Base-by-base conservation (phyloP, 2,888 invertebrate species). In the Eutolmus rufibarbis region DNA sequence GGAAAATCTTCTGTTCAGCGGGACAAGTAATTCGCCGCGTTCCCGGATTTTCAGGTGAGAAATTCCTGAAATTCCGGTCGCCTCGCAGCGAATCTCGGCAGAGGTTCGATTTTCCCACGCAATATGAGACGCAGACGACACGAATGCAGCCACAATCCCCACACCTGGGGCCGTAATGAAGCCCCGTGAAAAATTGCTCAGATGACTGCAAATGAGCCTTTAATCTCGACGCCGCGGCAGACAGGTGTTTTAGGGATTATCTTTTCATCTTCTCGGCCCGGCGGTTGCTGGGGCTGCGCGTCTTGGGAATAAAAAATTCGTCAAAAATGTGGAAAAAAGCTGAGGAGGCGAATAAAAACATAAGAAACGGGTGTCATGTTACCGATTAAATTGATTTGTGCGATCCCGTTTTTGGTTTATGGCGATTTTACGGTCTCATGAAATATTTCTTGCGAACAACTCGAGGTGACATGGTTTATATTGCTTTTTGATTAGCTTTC, bases 171-270 rank as follows among this genome's bases (percentile, higher is more conserved):
- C 23, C 5, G 28, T 46, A 46, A 79, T 46, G 51, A 79, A 28
- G 46, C 51, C 14, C 28, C 31, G 79, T 37, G 79, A 51, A 31
- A 79, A 79, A 79, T 79, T 28, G 51, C 79, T 16, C 51, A 19
- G 78, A 43, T 5, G 78, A 43, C 78, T 78, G 78, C 78, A 79
- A 79, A 86, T 74, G 86, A 46, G 86, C 28, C 82, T 66, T 51
- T 76, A 76, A 86, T 86, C 51, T 46, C 74, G 23, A 34, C 82
- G 23, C 16, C 77, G 74, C 86, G 74, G 77, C n/a, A 74, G 84
- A 88, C 88, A 88, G 88, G 88, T 88, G 88, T 88, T 86, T 78
- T 85, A 57, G 84, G 74, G 85, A 88, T 88, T 87, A 88, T 85
- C 82, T 88, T 84, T 87, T 85, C 74, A 46, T 85, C 46, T 40